A percentile compares a stretch with the other conserved stretches of the same genome.
phyloP scores from a whole-genome alignment of 2,113 vertebrate species.

The Mus musculus region GRCm39 chr10:120805501-120806000 shows the following conservation, averaged over 20 bases:
- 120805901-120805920: too few species aligned
- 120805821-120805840: too few species aligned
- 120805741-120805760: slow-evolving; percentile 49
- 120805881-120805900: too few species aligned
- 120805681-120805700: neutral
- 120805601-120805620: slow-evolving; percentile 2
- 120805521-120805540: neutral
- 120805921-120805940: too few species aligned
- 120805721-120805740: neutral
- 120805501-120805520: slow-evolving; percentile 12
- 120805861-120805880: too few species aligned
- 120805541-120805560: slow-evolving; percentile 6
- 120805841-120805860: too few species aligned
- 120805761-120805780: neutral
- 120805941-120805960: too few species aligned
- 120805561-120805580: neutral
- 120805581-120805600: neutral
- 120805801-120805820: slow-evolving; percentile 37
- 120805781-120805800: slow-evolving; percentile 53
- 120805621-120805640: neutral
- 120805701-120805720: slow-evolving; percentile 58
- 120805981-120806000: neutral
- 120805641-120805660: slow-evolving; percentile 18
- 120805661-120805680: slow-evolving; percentile 38
- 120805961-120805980: too few species aligned